Base-by-base conservation (phyloP, 2,888 invertebrate genomes). In the Yponomeuta malinellus region DNA sequence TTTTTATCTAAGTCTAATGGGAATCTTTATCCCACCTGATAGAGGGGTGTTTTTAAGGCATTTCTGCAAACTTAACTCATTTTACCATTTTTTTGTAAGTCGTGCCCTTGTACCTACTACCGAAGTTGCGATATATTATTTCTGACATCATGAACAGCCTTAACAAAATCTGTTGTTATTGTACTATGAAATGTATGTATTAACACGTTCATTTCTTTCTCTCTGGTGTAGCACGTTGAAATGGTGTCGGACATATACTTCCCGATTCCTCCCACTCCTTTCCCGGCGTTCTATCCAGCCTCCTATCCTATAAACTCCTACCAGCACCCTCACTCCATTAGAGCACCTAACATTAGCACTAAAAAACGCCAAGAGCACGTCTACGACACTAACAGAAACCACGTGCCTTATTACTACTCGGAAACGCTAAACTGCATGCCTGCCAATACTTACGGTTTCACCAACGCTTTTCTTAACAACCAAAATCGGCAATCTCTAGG, bases 221-320 rank as follows among this genome's bases (percentile, higher is more conserved):
- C 84, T 88, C 88, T 89, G 87, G 88, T 92, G 90, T 93, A 95
- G 95, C 95, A 94, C 89, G 93, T 94, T 93, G 95, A 95, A 93
- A 94, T 95, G 93, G 94, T 95, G 93, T 95, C 95, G 93, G 95
- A 95, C 90, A 93, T 95, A 85, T 95, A 94, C 90, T 94, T 95
- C 79, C 94, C 95, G 33, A 86, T 92, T 75, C 89, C 91, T 33
- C 87, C 89, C 67, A 89, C 90, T 74, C 86, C 89, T 1, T 89
- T 88, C 79, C 88, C 92, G 69, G 87, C 90, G 78, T 86, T 89
- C 78, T 87, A 90, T 77, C 91, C 86, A 48, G 87, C 88, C 71
- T 90, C 88, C 75, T 88, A 90, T 78, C 93, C 93, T 48, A 84
- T 93, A 76, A 92, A 83, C 93, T 94, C 84, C 79, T 88, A 89